Percentiles rank a stretch among this genome's conserved stretches.
Evolutionary conservation across 2,888 invertebrate genomes (phyloP).

Genomic region (Archips crataeganus): DNA sequence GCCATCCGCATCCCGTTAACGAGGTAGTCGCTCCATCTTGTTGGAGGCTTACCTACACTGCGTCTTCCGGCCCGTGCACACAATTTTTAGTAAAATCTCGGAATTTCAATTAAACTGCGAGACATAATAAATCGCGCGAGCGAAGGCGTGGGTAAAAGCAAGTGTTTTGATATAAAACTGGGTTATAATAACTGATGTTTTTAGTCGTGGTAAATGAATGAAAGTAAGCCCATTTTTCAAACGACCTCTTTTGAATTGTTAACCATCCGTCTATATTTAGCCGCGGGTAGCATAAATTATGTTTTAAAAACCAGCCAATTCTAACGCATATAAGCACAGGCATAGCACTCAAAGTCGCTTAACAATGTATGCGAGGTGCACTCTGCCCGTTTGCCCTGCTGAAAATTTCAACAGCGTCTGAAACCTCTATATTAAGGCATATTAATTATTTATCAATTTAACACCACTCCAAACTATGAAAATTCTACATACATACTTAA

Average conservation of each 20-base stretch:
- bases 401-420: slow-evolving; percentile 29
- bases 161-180: too few relatives aligned
- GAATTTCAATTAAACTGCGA: too few relatives aligned
- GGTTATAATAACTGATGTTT: background rate
- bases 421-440: slow-evolving; percentile 21
- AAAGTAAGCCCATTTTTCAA: slow-evolving; percentile 18
- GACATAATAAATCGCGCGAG: too few relatives aligned
- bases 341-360: slow-evolving; percentile 6
- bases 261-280: slow-evolving; percentile 24
- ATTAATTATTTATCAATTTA: slow-evolving; percentile 16
- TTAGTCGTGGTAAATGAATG: background rate
- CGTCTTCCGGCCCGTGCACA: too few relatives aligned
- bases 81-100: too few relatives aligned
- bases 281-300: slow-evolving; percentile 18
- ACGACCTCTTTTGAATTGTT: slow-evolving; percentile 17
- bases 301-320: background rate
- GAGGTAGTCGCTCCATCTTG: too few relatives aligned
- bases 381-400: slow-evolving; percentile 15
- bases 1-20: too few relatives aligned
- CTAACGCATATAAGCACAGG: background rate
- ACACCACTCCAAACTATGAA: background rate
- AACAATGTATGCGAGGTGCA: slow-evolving; percentile 14
- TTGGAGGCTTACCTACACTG: too few relatives aligned
- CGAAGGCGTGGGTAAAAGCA: too few relatives aligned
- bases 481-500: background rate